Evolutionary conservation across 2,888 invertebrate species (phyloP), one percentile per base, ranked within the genome.

Genomic region (Tipula unca): DNA sequence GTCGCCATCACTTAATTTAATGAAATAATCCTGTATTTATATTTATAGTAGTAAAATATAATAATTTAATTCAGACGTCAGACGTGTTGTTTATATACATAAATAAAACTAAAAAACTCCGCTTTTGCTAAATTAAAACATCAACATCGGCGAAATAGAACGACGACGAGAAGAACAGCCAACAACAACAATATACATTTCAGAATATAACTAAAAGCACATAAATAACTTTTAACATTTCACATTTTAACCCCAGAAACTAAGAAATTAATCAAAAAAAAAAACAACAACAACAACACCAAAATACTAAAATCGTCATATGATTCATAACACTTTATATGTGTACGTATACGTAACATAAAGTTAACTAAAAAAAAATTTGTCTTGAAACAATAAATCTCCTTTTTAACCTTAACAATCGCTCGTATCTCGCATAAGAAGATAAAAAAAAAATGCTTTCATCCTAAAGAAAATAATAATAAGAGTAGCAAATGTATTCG

Each of bases 211-310:
- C 69, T 69, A 69, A 69, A 69, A 69, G 69, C 69, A 69, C 69
- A 69, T 69, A 69, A 69, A 69, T 69, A 69, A 69, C 69, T 69
- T 69, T 69, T 69, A 69, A 69, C 69, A 69, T 69, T 69, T 25
- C 69, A 69, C 69, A 48, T 69, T 69, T 69, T 69, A 69, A 69
- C 69, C 69, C 69, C 69, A 69, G 69, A 69, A 69, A 69, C 69
- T 69, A 69, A 69, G 69, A 69, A 69, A 69, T 69, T 69, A 69
- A 69, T 69, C 69, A 69, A 69, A 20, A 69, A 69, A 54, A 54
- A 20, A 25, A 54, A 69, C 8, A 69, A 69, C 17, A 54, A 5
- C 48, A 54, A 5, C 17, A 54, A 54, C 48, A 54, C n/a, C n/a
- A n/a, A n/a, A 69, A 69, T 69, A 25, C 69, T 69, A 25, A 69